A percentile compares a stretch with the other conserved stretches of the same genome.
These are phyloP conservation scores for Plectrocnemia conspersa DNA, from an alignment of 1,140 invertebrate species.

Conservation along the genomic window DNA sequence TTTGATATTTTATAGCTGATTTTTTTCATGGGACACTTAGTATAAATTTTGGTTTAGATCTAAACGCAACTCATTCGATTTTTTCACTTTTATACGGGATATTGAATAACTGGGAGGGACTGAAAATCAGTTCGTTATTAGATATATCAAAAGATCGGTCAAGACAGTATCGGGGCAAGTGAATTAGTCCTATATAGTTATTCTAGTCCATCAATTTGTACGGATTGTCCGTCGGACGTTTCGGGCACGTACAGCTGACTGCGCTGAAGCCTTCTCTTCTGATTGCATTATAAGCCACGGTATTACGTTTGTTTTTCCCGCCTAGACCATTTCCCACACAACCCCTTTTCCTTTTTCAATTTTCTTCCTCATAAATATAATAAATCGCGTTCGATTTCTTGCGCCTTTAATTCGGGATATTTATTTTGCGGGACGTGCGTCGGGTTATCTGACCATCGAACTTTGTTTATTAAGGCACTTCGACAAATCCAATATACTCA, in stretches of 20 bases:
- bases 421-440: too few relatives aligned
- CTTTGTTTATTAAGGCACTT: too few relatives aligned
- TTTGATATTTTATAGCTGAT: neutral
- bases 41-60: too few relatives aligned
- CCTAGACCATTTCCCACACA: too few relatives aligned
- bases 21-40: neutral
- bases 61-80: too few relatives aligned
- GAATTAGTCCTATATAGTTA: neutral
- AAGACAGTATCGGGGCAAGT: conserved; percentile 1
- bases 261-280: neutral
- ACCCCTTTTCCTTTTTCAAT: neutral
- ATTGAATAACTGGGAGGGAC: neutral
- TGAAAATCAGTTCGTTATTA: conserved; percentile 2
- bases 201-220: conserved; percentile 2
- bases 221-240: neutral
- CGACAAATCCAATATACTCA: too few relatives aligned
- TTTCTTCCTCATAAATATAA: neutral
- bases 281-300: conserved; percentile 19
- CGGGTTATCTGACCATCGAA: too few relatives aligned
- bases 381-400: neutral
- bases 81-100: too few relatives aligned
- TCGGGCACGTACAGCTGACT: conserved; percentile 19
- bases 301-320: conserved; percentile 10
- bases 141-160: too few relatives aligned
- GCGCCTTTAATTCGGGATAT: conserved; percentile 1